These are phyloP conservation scores for Myripristis murdjan DNA, from an alignment of 2,797 vertebrate species.

Conservation along the genomic window DNA sequence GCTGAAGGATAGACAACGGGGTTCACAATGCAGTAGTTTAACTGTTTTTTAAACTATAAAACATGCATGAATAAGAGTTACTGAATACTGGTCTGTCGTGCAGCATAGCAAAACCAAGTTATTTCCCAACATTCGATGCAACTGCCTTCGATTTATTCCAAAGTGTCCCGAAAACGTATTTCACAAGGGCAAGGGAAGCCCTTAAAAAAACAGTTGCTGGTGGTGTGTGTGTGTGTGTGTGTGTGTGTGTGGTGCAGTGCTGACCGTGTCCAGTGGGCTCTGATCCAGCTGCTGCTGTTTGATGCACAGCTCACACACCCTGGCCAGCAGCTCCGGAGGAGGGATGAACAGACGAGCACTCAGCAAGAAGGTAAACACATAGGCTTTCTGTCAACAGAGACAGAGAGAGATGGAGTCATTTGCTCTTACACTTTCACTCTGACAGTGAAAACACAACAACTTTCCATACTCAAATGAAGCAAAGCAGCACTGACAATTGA, in stretches of 20 bases:
- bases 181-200: too few species aligned
- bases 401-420: conserved; percentile 54
- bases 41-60: too few species aligned
- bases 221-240: conserved; percentile 3
- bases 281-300: conserved; percentile 93
- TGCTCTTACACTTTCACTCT: conserved; percentile 25
- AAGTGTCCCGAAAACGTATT: too few species aligned
- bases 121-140: too few species aligned
- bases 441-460: conserved; percentile 45
- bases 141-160: too few species aligned
- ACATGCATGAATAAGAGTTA: too few species aligned
- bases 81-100: too few species aligned
- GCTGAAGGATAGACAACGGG: too few species aligned
- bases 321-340: conserved; percentile 90
- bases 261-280: conserved; percentile 91
- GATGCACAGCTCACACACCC: conserved; percentile 91
- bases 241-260: conserved; percentile 57
- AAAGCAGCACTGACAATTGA: conserved; percentile 31
- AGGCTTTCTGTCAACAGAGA: conserved; percentile 88
- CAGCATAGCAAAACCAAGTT: too few species aligned
- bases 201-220: too few species aligned
- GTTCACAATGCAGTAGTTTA: too few species aligned
- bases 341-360: conserved; percentile 93
- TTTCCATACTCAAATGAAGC: conserved; percentile 56
- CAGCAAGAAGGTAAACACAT: conserved; percentile 94